Percentiles rank a stretch among this genome's conserved stretches.
phyloP scores from a whole-genome alignment of 1,140 invertebrate genomes.

The silkworm (Bombyx mori) region ASM3026992v2 NC_085128.1:6549001-6549500 shows the following conservation, averaged over 20 bases:
- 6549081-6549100: no score
- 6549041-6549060: no score
- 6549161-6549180: no score
- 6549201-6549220: slow-evolving; percentile 6
- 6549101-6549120: no score
- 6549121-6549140: no score
- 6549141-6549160: no score
- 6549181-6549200: no score
- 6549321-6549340: slow-evolving; percentile 4
- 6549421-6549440: background rate
- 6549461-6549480: background rate
- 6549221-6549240: slow-evolving; percentile 23
- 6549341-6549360: slow-evolving; percentile 12
- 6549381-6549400: slow-evolving; percentile 1
- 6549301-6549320: slow-evolving; percentile 3
- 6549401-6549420: slow-evolving; percentile 3
- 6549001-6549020: no score
- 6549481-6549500: slow-evolving; percentile 5
- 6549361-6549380: slow-evolving; percentile 3
- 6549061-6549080: no score
- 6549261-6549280: slow-evolving; percentile 8
- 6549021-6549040: no score
- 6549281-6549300: slow-evolving; percentile 3
- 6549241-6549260: slow-evolving; percentile 17
- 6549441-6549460: background rate